Percentiles rank a stretch among this genome's conserved stretches.
phyloP scores from a whole-genome alignment of 1,140 invertebrate species.

The Hesperophylax magnus region DNA sequence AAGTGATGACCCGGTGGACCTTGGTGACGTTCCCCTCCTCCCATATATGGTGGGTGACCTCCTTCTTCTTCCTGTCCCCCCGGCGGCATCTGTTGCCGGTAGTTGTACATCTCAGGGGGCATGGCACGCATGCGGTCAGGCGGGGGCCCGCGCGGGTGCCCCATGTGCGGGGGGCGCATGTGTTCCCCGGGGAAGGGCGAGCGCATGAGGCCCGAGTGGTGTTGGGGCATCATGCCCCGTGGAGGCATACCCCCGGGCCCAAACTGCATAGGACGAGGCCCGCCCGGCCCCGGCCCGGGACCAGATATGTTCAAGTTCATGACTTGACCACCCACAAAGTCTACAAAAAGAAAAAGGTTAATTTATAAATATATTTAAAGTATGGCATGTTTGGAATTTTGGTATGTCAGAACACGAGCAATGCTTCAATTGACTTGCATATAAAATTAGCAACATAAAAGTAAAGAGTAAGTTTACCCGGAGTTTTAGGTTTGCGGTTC shows the following conservation, averaged over 20 bases:
- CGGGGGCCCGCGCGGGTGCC: neutral
- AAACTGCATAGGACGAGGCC: conserved; percentile 15
- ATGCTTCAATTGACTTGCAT: too few species aligned
- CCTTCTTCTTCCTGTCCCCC: neutral
- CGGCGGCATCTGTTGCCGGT: conserved; percentile 6
- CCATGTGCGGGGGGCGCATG: conserved; percentile 18
- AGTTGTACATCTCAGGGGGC: neutral
- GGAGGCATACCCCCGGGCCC: neutral
- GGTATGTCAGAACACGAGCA: too few species aligned
- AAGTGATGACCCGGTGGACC: neutral
- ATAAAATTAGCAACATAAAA: too few species aligned
- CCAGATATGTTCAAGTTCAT: conserved; percentile 43
- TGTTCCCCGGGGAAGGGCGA: conserved; percentile 25
- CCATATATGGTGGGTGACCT: neutral
- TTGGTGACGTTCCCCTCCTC: too few species aligned
- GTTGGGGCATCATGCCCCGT: neutral
- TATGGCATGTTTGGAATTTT: too few species aligned
- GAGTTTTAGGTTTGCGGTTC: conserved; percentile 55
- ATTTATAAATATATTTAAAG: too few species aligned
- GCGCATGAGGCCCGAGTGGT: conserved; percentile 60
- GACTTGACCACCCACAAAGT: conserved; percentile 47
- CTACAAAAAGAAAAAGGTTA: conserved; percentile 27
- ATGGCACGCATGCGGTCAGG: neutral
- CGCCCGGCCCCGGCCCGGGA: conserved; percentile 49
- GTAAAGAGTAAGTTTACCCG: conserved; percentile 28